A percentile compares a stretch with the other conserved stretches of the same genome.
phyloP scores from a whole-genome alignment of 1,140 invertebrate species.

The Scaptomyza hsui region DNA sequence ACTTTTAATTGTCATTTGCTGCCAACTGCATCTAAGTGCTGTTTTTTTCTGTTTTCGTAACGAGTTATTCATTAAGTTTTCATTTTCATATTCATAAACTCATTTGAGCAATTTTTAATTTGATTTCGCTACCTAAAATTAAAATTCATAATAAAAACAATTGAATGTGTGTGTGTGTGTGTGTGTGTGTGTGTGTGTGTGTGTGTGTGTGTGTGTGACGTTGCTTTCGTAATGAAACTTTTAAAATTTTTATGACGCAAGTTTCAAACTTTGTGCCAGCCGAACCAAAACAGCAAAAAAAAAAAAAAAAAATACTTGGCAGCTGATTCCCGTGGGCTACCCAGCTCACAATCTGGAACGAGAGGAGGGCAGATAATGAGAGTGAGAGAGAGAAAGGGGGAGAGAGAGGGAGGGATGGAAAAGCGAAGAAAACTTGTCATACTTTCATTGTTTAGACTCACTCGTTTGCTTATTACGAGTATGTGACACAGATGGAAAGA shows the following conservation, averaged over 20 bases:
- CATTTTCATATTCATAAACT: slow-evolving; percentile 3
- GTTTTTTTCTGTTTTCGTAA: neutral
- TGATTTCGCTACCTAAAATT: slow-evolving; percentile 19
- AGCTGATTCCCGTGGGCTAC: slow-evolving; percentile 68
- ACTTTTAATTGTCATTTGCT: neutral
- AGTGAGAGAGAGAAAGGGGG: slow-evolving; percentile 2
- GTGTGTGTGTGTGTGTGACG: slow-evolving; percentile 17
- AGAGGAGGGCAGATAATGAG: slow-evolving; percentile 3
- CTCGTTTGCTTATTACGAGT: slow-evolving; percentile 57
- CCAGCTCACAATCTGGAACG: slow-evolving; percentile 16
- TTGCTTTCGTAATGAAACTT: slow-evolving; percentile 55
- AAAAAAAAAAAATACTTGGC: slow-evolving; percentile 56
- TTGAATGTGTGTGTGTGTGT: slow-evolving; percentile 14
- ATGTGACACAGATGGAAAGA: slow-evolving; percentile 48
- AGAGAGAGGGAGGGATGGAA: slow-evolving; percentile 3
- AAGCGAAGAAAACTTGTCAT: slow-evolving; percentile 26
- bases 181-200: slow-evolving; percentile 9
- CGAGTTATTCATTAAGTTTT: neutral
- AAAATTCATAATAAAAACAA: slow-evolving; percentile 24
- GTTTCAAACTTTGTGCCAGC: slow-evolving; percentile 75
- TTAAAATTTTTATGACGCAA: slow-evolving; percentile 78
- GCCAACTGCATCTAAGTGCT: neutral
- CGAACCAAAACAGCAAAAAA: slow-evolving; percentile 34
- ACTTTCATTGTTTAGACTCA: slow-evolving; percentile 65
- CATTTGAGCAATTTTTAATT: slow-evolving; percentile 19